These are phyloP conservation scores for Leguminivora glycinivorella DNA, from an alignment of 1,140 invertebrate genomes.

Conservation along the genomic window DNA sequence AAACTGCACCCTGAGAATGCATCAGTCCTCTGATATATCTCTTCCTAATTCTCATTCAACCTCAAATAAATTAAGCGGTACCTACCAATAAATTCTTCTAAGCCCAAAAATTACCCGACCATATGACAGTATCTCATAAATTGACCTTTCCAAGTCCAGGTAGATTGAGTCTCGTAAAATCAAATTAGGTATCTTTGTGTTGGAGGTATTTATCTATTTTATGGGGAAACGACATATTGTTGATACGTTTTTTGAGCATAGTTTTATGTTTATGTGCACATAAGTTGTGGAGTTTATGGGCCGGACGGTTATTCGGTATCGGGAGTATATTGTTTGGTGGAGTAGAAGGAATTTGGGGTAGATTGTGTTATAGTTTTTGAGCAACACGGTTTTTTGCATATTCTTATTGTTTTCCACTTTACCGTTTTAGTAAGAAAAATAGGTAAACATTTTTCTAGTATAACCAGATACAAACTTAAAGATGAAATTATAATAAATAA, in stretches of 20 bases:
- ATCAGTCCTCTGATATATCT: neutral
- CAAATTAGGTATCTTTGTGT: constrained; percentile 15
- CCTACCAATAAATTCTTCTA: neutral
- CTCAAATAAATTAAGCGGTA: constrained; percentile 10
- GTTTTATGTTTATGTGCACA: constrained; percentile 4
- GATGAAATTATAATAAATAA: no score
- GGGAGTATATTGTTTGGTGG: neutral
- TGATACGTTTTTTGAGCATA: constrained; percentile 10
- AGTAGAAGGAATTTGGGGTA: neutral
- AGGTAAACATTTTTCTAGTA: no score
- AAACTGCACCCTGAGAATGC: neutral
- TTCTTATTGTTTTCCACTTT: neutral
- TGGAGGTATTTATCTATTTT: constrained; percentile 4
- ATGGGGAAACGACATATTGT: constrained; percentile 1
- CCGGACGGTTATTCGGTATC: neutral
- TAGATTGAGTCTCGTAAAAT: constrained; percentile 9
- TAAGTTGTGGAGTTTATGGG: neutral
- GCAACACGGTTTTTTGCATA: neutral
- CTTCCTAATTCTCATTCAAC: neutral
- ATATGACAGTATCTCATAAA: neutral
- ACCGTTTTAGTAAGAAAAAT: no score
- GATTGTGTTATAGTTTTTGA: constrained; percentile 6
- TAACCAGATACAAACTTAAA: no score
- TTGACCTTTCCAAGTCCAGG: neutral
- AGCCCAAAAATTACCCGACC: constrained; percentile 4